Conservation (phyloP, 2,797 vertebrate genomes). For the Siniperca undulata region DNA sequence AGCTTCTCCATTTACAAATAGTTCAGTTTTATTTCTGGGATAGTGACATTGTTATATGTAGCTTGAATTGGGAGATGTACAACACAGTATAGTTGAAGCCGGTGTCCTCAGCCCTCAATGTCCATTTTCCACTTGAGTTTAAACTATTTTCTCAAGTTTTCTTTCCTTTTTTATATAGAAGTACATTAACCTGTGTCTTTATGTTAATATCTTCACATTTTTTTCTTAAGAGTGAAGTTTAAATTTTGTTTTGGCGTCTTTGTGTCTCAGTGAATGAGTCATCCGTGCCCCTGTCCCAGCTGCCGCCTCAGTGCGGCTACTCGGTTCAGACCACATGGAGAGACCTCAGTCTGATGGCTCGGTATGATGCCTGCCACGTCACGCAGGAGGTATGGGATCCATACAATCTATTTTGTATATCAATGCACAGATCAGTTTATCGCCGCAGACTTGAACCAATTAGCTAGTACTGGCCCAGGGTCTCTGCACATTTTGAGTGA, state of each 20-base stretch:
- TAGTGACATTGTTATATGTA: not conserved
- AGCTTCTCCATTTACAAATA: not conserved
- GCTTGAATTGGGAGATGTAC: not conserved
- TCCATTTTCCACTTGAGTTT: fast-evolving
- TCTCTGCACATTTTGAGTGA: not conserved
- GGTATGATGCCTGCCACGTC: conserved; percentile 74
- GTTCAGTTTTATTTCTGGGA: not conserved
- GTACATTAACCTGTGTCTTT: not conserved
- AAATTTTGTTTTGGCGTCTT: not conserved
- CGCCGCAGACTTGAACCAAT: not conserved
- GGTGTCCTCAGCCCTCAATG: not conserved
- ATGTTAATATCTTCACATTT: not conserved
- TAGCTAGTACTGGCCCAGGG: not conserved
- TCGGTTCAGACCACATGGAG: conserved; percentile 56
- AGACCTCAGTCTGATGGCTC: conserved; percentile 68
- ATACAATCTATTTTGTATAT: not conserved
- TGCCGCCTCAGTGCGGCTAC: conserved; percentile 74
- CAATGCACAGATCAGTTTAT: not conserved
- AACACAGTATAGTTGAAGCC: not conserved
- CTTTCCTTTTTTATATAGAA: not conserved
- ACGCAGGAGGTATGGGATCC: conserved; percentile 59
- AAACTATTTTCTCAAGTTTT: not conserved
- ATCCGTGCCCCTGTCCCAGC: conserved; percentile 64
- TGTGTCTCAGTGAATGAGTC: conserved; percentile 70
- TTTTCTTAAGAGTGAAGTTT: not conserved